A percentile compares a stretch with the other conserved stretches of the same genome.
These are phyloP conservation scores for Alouatta palliata DNA, from an alignment of 2,113 vertebrate species.

Conservation along the genomic window DNA sequence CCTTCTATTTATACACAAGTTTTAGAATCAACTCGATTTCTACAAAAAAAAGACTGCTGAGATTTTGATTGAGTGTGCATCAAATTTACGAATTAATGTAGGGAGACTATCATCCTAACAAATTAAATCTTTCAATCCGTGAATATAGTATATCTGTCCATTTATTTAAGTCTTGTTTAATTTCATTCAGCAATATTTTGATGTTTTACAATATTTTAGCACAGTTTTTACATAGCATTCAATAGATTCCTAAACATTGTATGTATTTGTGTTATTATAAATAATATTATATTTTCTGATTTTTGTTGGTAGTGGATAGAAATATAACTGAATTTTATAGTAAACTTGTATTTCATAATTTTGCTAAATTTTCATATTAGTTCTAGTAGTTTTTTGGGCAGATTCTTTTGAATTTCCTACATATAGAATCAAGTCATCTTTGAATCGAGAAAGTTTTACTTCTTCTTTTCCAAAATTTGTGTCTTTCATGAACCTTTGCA, in stretches of 20 bases:
- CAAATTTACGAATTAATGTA: neutral
- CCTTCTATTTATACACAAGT: neutral
- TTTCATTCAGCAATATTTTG: neutral
- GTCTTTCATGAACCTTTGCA: neutral
- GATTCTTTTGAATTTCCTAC: neutral
- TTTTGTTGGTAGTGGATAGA: neutral
- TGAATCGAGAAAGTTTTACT: neutral
- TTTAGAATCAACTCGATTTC: neutral
- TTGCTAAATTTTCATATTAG: neutral
- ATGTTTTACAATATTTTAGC: neutral
- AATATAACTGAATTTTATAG: neutral
- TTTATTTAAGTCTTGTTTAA: neutral
- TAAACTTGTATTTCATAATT: constrained; percentile 1
- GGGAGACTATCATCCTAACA: neutral
- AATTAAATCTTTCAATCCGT: neutral
- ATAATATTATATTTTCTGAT: neutral
- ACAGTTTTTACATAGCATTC: neutral
- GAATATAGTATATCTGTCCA: neutral
- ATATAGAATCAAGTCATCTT: neutral
- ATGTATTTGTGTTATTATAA: neutral
- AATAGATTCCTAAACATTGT: neutral
- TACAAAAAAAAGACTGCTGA: neutral
- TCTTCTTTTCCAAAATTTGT: neutral
- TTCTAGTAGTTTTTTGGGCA: neutral
- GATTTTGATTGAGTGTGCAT: neutral